Evolutionary conservation across 2,888 invertebrate species (phyloP).

Genomic region (Scrobipalpa costella): DNA sequence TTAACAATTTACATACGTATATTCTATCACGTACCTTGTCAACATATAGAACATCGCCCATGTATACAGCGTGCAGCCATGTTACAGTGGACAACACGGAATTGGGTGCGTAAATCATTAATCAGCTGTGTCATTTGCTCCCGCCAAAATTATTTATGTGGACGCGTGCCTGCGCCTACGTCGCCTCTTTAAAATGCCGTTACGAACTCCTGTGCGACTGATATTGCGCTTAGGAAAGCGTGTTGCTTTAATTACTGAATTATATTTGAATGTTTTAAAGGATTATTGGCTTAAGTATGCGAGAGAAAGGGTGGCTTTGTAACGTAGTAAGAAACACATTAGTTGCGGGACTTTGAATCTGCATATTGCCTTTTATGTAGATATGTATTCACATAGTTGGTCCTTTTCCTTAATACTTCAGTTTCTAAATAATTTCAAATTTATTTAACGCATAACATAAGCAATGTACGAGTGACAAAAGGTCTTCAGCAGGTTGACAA

Average conservation of each 20-base stretch:
- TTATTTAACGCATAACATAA: background rate
- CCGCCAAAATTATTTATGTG: conserved; percentile 76
- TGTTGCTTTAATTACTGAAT: conserved; percentile 22
- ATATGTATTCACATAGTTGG: background rate
- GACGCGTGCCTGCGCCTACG: conserved; percentile 56
- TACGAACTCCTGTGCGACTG: conserved; percentile 50
- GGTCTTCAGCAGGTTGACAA: background rate
- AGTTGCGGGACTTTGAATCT: background rate
- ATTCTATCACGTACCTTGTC: conserved; percentile 9
- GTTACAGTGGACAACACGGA: conserved; percentile 60
- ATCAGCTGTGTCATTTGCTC: conserved; percentile 78
- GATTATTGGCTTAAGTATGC: conserved; percentile 4
- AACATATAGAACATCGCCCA: background rate
- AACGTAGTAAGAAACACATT: conserved; percentile 3
- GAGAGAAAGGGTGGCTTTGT: conserved; percentile 8
- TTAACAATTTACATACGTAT: conserved; percentile 2
- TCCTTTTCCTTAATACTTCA: too few species aligned
- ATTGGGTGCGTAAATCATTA: conserved; percentile 77
- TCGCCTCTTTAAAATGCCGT: conserved; percentile 68
- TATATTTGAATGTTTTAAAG: conserved; percentile 17
- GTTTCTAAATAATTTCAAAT: too few species aligned
- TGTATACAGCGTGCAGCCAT: conserved; percentile 22
- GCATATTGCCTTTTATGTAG: background rate
- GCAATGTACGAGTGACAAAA: background rate
- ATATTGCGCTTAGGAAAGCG: conserved; percentile 37